Evolutionary conservation across 2,797 vertebrate genomes (phyloP).

Genomic region (Trachurus trachurus): DNA sequence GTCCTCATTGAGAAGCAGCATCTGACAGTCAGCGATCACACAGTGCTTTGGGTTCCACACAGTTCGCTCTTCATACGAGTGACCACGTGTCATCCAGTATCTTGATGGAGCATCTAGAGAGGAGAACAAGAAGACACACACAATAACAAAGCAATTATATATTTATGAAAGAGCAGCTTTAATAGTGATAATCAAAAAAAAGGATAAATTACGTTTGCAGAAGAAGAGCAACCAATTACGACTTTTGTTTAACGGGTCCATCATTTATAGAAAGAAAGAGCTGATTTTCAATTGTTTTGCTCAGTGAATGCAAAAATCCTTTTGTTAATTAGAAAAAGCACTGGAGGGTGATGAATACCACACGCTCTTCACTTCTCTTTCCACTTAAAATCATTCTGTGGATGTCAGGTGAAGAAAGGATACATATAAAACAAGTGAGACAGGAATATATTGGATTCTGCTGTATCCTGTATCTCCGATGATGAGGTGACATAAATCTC

Average conservation of each 20-base stretch:
- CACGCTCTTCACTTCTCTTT: neutral
- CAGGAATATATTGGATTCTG: constrained; percentile 54
- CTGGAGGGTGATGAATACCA: constrained; percentile 12
- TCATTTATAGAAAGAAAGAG: constrained; percentile 14
- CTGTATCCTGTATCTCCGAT: constrained; percentile 24
- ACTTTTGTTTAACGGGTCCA: constrained; percentile 7
- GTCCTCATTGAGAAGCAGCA: constrained; percentile 85
- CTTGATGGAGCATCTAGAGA: constrained; percentile 76
- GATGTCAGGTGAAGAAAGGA: constrained; percentile 46
- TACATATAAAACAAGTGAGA: constrained; percentile 51
- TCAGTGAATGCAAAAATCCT: constrained; percentile 16
- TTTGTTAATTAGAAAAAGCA: constrained; percentile 37
- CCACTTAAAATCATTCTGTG: constrained; percentile 21
- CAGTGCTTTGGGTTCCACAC: constrained; percentile 85
- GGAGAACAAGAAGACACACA: neutral
- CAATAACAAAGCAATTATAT: neutral
- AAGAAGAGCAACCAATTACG: constrained; percentile 8
- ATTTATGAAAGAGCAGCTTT: neutral
- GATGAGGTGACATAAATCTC: constrained; percentile 58
- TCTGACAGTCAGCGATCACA: constrained; percentile 82
- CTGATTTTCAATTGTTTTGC: constrained; percentile 29
- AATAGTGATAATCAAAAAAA: too few species aligned
- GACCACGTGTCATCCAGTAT: constrained; percentile 79
- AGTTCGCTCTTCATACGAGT: constrained; percentile 78
- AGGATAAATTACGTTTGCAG: neutral